Evolutionary conservation across 1,140 invertebrate genomes (phyloP).

Genomic region (Thaumatotibia leucotreta): DNA sequence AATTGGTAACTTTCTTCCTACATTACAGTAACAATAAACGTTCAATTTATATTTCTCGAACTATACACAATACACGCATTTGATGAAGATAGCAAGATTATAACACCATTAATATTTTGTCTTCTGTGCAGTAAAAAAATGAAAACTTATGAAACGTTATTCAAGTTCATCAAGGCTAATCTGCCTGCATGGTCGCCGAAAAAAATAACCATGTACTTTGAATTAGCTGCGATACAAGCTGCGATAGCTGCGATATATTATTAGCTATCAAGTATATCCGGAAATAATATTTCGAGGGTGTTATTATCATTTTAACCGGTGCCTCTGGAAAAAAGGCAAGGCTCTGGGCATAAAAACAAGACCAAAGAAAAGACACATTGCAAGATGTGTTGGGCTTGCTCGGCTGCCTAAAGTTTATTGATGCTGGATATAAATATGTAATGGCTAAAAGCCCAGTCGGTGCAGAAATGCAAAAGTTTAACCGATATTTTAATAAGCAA

Average conservation of each 20-base stretch:
- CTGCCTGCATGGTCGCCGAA: slow-evolving; percentile 4
- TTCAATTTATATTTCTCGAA: too few relatives aligned
- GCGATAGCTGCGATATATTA: too few relatives aligned
- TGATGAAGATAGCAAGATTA: neutral
- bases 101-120: slow-evolving; percentile 14
- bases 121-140: slow-evolving; percentile 9
- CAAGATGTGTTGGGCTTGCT: slow-evolving; percentile 8
- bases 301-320: slow-evolving; percentile 9
- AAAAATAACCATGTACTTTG: slow-evolving; percentile 12
- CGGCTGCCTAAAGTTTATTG: slow-evolving; percentile 2
- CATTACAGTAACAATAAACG: too few relatives aligned
- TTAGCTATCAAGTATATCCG: neutral
- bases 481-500: neutral
- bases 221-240: slow-evolving; percentile 8
- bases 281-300: slow-evolving; percentile 14
- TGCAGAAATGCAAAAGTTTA: slow-evolving; percentile 1
- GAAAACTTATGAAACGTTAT: slow-evolving; percentile 3
- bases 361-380: slow-evolving; percentile 9
- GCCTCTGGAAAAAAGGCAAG: slow-evolving; percentile 7
- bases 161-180: neutral
- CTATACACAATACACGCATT: slow-evolving; percentile 9
- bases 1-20: too few relatives aligned
- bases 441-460: slow-evolving; percentile 6
- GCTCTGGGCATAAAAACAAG: slow-evolving; percentile 1
- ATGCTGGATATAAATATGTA: slow-evolving; percentile 7